Evolutionary conservation across 2,113 vertebrate genomes (phyloP).

Genomic region (Genyomyrus donnyi): DNA sequence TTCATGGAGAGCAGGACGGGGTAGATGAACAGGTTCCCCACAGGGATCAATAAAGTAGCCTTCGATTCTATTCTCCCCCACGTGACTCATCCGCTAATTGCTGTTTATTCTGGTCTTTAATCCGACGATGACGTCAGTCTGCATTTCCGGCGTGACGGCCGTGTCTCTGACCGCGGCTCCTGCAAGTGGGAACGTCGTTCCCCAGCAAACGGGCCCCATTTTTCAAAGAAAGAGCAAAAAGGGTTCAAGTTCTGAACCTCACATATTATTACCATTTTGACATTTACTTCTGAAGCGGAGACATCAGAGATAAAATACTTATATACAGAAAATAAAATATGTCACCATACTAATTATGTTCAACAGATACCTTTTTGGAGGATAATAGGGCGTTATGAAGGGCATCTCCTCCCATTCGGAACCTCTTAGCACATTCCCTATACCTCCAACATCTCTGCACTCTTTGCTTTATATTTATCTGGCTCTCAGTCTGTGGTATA

Average conservation of each 20-base stretch:
- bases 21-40: not conserved
- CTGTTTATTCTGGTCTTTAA: not conserved
- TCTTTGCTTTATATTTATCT: slow-evolving; percentile 57
- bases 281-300: not conserved
- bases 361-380: not conserved
- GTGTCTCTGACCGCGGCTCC: not conserved
- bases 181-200: not conserved
- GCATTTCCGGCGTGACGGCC: not conserved
- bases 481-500: slow-evolving; percentile 34
- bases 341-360: not conserved
- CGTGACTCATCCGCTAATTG: not conserved
- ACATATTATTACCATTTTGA: not conserved
- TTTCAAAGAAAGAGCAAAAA: not conserved
- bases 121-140: not conserved
- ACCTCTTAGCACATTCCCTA: slow-evolving; percentile 19
- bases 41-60: not conserved
- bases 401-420: not conserved
- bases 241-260: not conserved
- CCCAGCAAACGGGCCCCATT: not conserved
- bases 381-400: not conserved
- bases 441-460: slow-evolving; percentile 40
- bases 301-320: not conserved
- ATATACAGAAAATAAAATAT: not conserved
- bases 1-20: not conserved
- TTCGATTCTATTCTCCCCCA: not conserved